These are phyloP conservation scores for Thalassaphorura encarpata DNA, from an alignment of 1,140 invertebrate genomes.

Conservation along the genomic window DNA sequence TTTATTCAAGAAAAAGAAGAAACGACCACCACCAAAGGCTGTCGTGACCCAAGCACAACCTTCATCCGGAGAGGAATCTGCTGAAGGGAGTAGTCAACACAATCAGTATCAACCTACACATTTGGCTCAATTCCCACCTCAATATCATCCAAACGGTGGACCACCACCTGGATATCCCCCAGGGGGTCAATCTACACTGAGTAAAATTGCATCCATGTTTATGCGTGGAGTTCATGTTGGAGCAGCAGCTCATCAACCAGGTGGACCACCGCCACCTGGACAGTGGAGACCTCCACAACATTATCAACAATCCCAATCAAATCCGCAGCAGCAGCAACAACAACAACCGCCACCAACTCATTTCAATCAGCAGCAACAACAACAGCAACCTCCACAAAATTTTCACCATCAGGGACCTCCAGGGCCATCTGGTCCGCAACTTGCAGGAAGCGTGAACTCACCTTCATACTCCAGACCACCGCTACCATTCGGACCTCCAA, in stretches of 20 bases:
- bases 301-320: neutral
- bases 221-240: neutral
- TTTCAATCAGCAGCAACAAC: slow-evolving; percentile 2
- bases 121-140: slow-evolving; percentile 1
- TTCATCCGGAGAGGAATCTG: neutral
- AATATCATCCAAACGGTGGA: neutral
- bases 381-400: neutral
- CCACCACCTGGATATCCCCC: neutral
- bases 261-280: too few relatives aligned
- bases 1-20: slow-evolving; percentile 18
- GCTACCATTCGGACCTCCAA: neutral
- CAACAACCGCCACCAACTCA: neutral
- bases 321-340: neutral
- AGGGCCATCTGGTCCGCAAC: too few relatives aligned
- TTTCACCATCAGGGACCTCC: neutral
- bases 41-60: neutral
- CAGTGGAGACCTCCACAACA: neutral
- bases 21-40: neutral
- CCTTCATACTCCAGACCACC: neutral
- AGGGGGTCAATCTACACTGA: neutral
- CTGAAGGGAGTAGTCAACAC: neutral
- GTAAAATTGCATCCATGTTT: neutral
- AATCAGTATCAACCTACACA: slow-evolving; percentile 16
- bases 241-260: neutral
- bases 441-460: neutral